Base-by-base conservation (phyloP, 2,888 invertebrate species). In the Resseliella maxima region DNA sequence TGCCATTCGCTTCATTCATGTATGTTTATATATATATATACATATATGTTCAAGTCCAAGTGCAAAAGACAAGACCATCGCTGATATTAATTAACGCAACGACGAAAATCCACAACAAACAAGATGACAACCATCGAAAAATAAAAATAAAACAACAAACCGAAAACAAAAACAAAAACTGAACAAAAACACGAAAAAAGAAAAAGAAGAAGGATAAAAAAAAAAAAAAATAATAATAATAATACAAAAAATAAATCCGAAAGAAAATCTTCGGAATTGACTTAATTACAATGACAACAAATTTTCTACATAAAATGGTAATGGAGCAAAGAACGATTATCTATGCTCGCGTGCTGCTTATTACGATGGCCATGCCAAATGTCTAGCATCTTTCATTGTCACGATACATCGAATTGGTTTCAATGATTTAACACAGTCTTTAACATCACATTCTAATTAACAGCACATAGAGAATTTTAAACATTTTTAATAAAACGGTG, bases 311-410 rank as follows among this genome's bases (percentile, higher is more conserved):
- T 59, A 5, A 0, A 45, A 59, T 59, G 59, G n/a, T 59, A 59
- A 24, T 59, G 18, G n/a, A 50, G 18, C 50, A 50, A 50, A 50
- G 50, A 50, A 50, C 50, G 27, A 59, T 59, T 59, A 59, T 24
- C 15, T 21, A 59, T 59, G 59, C 24, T 59, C 27, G 59, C 59
- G 59, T 59, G 59, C 27, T 59, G 24, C 27, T 59, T 59, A 12
- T 59, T 59, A 12, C 24, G 59, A 59, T 18, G 59, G 59, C 59
- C 59, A n/a, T 59, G 24, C 24, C n/a, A 6, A 27, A 59, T 59
- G 24, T 50, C 46, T 50, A 50, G 24, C 59, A 59, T 24, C 27
- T 59, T 24, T 59, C 59, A 59, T 59, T 59, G 59, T 59, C 59
- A 59, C 3, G 12, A 27, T 24, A 18, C n/a, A 59, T 59, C 27